phyloP scores from a whole-genome alignment of 2,113 vertebrate species.

The Cyprinodon brontotheroides region DNA sequence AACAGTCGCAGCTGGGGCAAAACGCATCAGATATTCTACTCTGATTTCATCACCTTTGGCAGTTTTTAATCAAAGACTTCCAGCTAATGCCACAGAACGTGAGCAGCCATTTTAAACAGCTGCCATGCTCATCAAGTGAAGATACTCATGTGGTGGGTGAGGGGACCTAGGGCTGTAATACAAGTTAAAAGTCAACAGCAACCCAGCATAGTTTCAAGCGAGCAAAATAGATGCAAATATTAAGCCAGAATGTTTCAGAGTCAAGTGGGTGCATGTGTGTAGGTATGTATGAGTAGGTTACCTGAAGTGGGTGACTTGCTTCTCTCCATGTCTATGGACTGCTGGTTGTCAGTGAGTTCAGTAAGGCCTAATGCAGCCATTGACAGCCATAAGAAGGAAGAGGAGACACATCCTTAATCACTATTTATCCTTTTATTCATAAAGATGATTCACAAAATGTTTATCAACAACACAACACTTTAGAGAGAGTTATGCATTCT shows the following conservation, averaged over 20 bases:
- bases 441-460: constrained; percentile 18
- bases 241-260: background rate
- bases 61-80: background rate
- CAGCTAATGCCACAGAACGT: background rate
- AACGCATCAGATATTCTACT: constrained; percentile 5
- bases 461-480: constrained; percentile 53
- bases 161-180: constrained; percentile 21
- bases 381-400: constrained; percentile 33
- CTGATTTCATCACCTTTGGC: background rate
- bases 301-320: constrained; percentile 99
- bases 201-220: constrained; percentile 24
- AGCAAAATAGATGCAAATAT: constrained; percentile 18
- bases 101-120: constrained; percentile 4
- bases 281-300: constrained; percentile 66
- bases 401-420: constrained; percentile 5
- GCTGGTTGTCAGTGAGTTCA: constrained; percentile 94
- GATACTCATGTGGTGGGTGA: constrained; percentile 21
- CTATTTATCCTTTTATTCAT: background rate
- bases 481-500: background rate
- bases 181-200: constrained; percentile 9
- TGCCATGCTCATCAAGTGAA: constrained; percentile 10
- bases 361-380: constrained; percentile 86
- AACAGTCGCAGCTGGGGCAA: background rate
- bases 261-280: constrained; percentile 7
- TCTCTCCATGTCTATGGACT: constrained; percentile 91